A percentile compares a stretch with the other conserved stretches of the same genome.
Conservation (phyloP, 2,113 vertebrate species). For the Noctilio leporinus region DNA sequence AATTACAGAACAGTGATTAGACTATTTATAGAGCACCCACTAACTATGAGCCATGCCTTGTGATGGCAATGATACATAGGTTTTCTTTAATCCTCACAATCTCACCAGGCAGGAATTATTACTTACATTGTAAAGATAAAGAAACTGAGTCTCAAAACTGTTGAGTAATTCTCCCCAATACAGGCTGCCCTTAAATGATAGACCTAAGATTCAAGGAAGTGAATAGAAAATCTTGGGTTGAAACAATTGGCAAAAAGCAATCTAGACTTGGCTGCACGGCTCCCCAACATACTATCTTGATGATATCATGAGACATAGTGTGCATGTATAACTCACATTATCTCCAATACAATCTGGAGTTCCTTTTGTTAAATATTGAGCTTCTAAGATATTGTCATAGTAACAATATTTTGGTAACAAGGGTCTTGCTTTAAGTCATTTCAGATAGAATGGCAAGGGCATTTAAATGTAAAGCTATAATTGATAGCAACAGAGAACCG, state of each 20-base stretch:
- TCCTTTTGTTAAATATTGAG: not conserved
- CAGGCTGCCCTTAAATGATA: not conserved
- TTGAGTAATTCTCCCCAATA: not conserved
- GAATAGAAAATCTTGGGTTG: not conserved
- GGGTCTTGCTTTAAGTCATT: not conserved
- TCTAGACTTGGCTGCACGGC: not conserved
- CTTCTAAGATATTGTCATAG: not conserved
- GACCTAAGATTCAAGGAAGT: not conserved
- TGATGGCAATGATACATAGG: not conserved
- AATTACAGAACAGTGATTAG: not conserved
- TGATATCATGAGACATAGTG: not conserved
- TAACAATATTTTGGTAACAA: not conserved
- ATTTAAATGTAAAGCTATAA: not conserved
- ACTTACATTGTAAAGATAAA: constrained; percentile 13
- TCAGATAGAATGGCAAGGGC: not conserved
- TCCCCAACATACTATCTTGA: not conserved
- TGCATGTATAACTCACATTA: not conserved
- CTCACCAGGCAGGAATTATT: not conserved
- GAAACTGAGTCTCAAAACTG: not conserved
- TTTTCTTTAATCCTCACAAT: not conserved
- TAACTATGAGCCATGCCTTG: not conserved
- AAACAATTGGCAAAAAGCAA: not conserved
- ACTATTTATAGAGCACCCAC: not conserved
- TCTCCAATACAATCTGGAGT: not conserved
- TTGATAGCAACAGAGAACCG: not conserved